Evolutionary conservation across 2,888 invertebrate genomes (phyloP).

Genomic region (Leucophenga montana): DNA sequence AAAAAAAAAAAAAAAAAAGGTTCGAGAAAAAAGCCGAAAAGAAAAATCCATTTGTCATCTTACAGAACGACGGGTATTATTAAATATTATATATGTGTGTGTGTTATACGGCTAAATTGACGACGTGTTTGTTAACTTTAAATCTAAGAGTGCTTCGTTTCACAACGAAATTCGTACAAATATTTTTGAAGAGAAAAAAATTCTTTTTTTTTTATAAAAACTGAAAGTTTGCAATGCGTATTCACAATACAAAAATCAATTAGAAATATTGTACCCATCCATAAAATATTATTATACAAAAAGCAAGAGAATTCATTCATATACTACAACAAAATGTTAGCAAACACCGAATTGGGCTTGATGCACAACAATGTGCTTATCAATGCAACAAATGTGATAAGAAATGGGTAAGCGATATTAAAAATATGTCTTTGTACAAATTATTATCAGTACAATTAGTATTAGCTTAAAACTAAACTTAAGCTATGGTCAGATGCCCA

Average conservation of each 20-base stretch:
- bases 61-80: too few relatives aligned
- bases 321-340: conserved; percentile 2
- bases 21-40: background rate
- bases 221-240: too few relatives aligned
- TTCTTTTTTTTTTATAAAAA: too few relatives aligned
- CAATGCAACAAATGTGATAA: background rate
- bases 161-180: too few relatives aligned
- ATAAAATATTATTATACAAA: background rate
- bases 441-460: too few relatives aligned
- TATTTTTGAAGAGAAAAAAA: too few relatives aligned
- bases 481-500: too few relatives aligned
- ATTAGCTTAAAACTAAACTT: too few relatives aligned
- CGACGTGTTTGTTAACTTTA: too few relatives aligned
- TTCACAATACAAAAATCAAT: background rate
- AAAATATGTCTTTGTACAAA: background rate
- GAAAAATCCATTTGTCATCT: background rate
- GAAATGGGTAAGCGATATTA: conserved; percentile 4
- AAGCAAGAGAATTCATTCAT: background rate
- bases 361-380: background rate
- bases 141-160: too few relatives aligned
- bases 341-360: background rate
- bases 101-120: too few relatives aligned
- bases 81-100: too few relatives aligned
- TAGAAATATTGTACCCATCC: background rate
- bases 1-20: background rate